Evolutionary conservation across 1,140 invertebrate species (phyloP).

Genomic region (Luehdorfia chinensis): DNA sequence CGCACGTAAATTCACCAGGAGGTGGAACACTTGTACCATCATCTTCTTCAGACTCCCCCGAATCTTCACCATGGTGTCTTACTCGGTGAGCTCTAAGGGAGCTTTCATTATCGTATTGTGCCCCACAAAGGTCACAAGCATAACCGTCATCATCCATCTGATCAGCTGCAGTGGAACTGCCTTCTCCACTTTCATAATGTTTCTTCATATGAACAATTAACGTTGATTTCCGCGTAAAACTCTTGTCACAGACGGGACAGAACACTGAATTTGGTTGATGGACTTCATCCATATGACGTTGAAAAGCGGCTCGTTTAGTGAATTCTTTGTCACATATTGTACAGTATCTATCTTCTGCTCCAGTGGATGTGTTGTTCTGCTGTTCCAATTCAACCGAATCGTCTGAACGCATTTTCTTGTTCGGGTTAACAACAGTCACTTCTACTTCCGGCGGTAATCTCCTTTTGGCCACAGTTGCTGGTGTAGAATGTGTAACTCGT

Average conservation of each 20-base stretch:
- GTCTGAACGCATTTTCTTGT: slow-evolving; percentile 68
- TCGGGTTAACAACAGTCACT: slow-evolving; percentile 70
- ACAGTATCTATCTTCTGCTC: slow-evolving; percentile 75
- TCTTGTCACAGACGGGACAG: slow-evolving; percentile 77
- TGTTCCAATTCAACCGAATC: slow-evolving; percentile 59
- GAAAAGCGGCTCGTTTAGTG: slow-evolving; percentile 75
- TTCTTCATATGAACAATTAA: slow-evolving; percentile 77
- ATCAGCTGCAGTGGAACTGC: slow-evolving; percentile 33
- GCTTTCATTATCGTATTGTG: slow-evolving; percentile 40
- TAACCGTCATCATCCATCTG: slow-evolving; percentile 40
- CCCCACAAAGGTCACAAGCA: slow-evolving; percentile 57
- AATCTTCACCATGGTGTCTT: slow-evolving; percentile 53
- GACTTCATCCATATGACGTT: slow-evolving; percentile 78
- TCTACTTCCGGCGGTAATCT: slow-evolving; percentile 72
- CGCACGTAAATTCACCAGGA: slow-evolving; percentile 63
- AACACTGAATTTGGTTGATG: slow-evolving; percentile 56
- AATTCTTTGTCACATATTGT: slow-evolving; percentile 79
- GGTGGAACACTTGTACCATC: slow-evolving; percentile 36
- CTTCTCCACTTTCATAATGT: slow-evolving; percentile 64
- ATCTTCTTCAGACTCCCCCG: slow-evolving; percentile 57
- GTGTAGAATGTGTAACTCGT: slow-evolving; percentile 34
- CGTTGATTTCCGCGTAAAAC: slow-evolving; percentile 74
- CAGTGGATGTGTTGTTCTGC: slow-evolving; percentile 33
- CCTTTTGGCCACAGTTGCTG: slow-evolving; percentile 43
- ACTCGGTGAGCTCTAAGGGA: slow-evolving; percentile 40